A percentile compares a stretch with the other conserved stretches of the same genome.
Conservation (phyloP, 2,888 invertebrate species). For the Disparrhopalites patrizii region DNA sequence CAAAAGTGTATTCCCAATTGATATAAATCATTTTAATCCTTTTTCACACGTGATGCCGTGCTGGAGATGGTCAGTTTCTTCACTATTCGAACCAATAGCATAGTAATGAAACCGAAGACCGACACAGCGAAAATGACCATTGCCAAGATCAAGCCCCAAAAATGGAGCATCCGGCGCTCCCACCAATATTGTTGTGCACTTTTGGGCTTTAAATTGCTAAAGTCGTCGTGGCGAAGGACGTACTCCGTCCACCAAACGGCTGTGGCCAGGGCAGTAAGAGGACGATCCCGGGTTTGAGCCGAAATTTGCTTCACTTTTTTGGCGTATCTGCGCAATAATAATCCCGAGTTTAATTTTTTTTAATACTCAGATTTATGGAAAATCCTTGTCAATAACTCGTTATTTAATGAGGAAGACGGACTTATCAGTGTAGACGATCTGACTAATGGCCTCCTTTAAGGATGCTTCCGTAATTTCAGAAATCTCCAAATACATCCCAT, state of each 20-base stretch:
- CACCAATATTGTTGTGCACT: not conserved
- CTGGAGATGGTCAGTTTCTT: no score
- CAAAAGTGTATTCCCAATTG: no score
- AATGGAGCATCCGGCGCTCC: not conserved
- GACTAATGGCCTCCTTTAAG: constrained; percentile 23
- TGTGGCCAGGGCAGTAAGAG: constrained; percentile 28
- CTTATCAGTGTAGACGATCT: constrained; percentile 16
- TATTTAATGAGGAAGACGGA: constrained; percentile 13
- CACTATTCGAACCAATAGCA: no score
- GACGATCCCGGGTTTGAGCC: constrained; percentile 21
- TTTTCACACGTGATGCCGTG: no score
- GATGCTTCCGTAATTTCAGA: constrained; percentile 53
- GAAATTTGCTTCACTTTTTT: not conserved
- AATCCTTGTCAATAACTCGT: not conserved
- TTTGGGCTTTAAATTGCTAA: not conserved
- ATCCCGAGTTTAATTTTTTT: constrained; percentile 18
- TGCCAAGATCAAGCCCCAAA: constrained; percentile 1
- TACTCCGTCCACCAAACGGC: constrained; percentile 38
- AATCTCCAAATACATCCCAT: constrained; percentile 54
- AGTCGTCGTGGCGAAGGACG: constrained; percentile 28
- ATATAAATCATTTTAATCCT: no score
- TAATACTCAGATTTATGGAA: constrained; percentile 1
- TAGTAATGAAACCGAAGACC: no score
- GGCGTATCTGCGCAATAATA: not conserved
- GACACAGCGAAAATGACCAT: no score